A percentile compares a stretch with the other conserved stretches of the same genome.
These are phyloP conservation scores for Sphyrna mokarran DNA, from an alignment of 2,113 vertebrate genomes.

Conservation along the genomic window DNA sequence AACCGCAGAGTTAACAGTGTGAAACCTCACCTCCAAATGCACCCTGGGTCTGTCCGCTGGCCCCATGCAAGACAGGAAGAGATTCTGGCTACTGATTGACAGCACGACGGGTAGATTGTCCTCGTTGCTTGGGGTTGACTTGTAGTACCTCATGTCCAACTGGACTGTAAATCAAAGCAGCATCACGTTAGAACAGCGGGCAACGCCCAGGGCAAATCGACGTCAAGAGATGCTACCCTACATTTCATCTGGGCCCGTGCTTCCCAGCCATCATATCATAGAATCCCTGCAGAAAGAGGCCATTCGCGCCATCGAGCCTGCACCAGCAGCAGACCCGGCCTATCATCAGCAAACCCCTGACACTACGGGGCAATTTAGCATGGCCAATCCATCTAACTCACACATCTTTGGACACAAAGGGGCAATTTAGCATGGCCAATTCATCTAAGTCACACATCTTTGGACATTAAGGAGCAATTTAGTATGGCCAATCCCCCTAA, in stretches of 20 bases:
- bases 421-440: too few species aligned
- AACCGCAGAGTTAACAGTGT: not conserved
- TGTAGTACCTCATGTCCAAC: not conserved
- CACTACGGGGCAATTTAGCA: too few species aligned
- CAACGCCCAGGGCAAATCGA: not conserved
- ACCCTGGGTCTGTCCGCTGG: not conserved
- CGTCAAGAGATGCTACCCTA: not conserved
- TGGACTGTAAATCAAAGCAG: not conserved
- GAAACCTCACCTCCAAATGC: not conserved
- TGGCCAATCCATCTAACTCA: too few species aligned
- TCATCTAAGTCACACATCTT: too few species aligned
- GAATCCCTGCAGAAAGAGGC: too few species aligned
- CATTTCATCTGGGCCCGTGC: not conserved
- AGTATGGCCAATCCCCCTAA: too few species aligned
- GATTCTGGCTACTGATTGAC: not conserved
- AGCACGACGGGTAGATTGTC: not conserved
- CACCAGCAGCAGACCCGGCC: too few species aligned
- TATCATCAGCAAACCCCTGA: too few species aligned
- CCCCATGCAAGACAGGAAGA: not conserved
- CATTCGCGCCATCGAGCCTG: not conserved
- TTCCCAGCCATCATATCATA: too few species aligned
- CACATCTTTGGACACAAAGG: too few species aligned
- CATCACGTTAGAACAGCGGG: not conserved
- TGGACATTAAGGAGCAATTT: too few species aligned
- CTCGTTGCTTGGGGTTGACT: not conserved